Conservation (phyloP, 2,888 invertebrate species). For the Platypus cylindrus region DNA sequence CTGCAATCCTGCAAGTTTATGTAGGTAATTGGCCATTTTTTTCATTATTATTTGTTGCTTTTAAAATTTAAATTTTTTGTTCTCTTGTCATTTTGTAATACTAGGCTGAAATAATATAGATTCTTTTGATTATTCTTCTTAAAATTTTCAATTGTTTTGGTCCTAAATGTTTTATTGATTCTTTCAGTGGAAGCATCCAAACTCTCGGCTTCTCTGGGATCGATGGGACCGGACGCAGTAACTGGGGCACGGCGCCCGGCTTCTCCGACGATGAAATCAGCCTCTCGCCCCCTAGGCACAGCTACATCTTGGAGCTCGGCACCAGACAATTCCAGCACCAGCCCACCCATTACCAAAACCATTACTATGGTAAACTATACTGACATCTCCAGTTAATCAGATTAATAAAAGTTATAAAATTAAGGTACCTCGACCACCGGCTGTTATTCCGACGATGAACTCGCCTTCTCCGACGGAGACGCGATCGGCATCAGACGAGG, state of each 20-base stretch:
- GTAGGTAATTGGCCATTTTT: too few relatives aligned
- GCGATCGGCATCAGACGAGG: slow-evolving; percentile 35
- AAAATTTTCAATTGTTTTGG: too few relatives aligned
- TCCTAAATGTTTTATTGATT: not conserved
- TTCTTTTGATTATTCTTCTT: too few relatives aligned
- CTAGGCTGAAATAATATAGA: not conserved
- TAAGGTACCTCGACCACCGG: slow-evolving; percentile 33
- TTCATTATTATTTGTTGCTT: too few relatives aligned
- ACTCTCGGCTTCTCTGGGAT: slow-evolving; percentile 46
- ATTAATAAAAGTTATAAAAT: too few relatives aligned
- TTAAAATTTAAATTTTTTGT: not conserved
- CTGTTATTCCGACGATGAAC: slow-evolving; percentile 33
- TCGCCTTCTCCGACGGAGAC: slow-evolving; percentile 33
- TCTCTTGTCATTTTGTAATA: not conserved
- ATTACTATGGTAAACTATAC: slow-evolving; percentile 12
- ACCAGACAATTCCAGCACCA: slow-evolving; percentile 35
- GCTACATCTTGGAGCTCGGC: slow-evolving; percentile 48
- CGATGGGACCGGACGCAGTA: slow-evolving; percentile 37
- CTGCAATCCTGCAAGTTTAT: too few relatives aligned
- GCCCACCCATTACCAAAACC: slow-evolving; percentile 12
- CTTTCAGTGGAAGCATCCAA: slow-evolving; percentile 35
- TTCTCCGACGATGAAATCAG: slow-evolving; percentile 83
- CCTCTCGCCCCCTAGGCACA: slow-evolving; percentile 47
- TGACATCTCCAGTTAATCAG: too few relatives aligned
- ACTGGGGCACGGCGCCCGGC: slow-evolving; percentile 39